phyloP scores from a whole-genome alignment of 2,797 vertebrate genomes.

The Epinephelus awoara region DNA sequence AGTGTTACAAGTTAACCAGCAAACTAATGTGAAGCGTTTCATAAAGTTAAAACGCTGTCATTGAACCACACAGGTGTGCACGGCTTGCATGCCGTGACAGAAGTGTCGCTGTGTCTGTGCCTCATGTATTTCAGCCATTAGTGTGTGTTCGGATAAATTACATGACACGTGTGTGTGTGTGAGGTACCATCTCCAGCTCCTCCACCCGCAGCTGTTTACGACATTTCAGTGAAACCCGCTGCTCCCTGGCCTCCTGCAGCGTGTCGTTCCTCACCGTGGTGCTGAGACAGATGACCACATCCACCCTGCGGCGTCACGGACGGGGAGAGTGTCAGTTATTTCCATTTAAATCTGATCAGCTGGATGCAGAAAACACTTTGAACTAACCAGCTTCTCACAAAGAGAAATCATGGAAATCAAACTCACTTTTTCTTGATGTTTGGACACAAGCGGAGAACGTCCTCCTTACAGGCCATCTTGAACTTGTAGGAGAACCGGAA shows the following conservation, averaged over 20 bases:
- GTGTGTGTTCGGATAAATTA: too few species aligned
- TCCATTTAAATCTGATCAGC: not conserved
- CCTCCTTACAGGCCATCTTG: slow-evolving; percentile 99
- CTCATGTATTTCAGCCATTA: too few species aligned
- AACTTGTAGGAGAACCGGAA: slow-evolving; percentile 98
- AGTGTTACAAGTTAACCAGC: too few species aligned
- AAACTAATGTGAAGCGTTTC: too few species aligned
- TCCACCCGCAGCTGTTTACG: slow-evolving; percentile 96
- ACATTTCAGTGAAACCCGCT: slow-evolving; percentile 95
- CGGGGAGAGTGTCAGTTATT: not conserved
- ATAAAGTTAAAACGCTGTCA: too few species aligned
- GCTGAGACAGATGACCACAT: slow-evolving; percentile 97
- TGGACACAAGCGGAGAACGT: slow-evolving; percentile 95
- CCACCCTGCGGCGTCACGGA: slow-evolving; percentile 87
- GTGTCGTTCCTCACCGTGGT: slow-evolving; percentile 97
- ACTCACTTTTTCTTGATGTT: slow-evolving; percentile 98
- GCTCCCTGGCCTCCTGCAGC: slow-evolving; percentile 94
- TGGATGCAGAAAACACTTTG: not conserved
- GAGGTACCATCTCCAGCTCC: slow-evolving; percentile 94
- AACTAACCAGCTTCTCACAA: not conserved
- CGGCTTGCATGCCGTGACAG: too few species aligned
- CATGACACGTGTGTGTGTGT: not conserved
- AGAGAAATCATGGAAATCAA: not conserved
- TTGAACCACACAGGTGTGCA: too few species aligned
- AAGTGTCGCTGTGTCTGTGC: too few species aligned